Percentiles rank a stretch among this genome's conserved stretches.
Evolutionary conservation across 2,888 invertebrate genomes (phyloP).

Genomic region (Campaea margaritaria): DNA sequence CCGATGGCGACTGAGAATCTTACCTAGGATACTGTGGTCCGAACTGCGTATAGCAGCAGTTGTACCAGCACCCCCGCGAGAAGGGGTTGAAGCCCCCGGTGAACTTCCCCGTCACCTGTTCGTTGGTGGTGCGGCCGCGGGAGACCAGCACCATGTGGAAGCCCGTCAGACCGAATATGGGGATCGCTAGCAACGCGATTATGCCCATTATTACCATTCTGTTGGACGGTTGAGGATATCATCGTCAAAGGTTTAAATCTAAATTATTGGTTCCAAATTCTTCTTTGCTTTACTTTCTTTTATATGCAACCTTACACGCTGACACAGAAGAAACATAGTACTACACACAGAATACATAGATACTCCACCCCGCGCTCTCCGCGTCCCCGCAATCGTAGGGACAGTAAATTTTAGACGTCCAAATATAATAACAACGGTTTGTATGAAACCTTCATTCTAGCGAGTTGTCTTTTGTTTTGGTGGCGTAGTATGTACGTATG

Average conservation of each 20-base stretch:
- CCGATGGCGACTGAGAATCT: conserved; percentile 42
- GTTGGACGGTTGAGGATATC: conserved; percentile 54
- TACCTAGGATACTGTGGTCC: conserved; percentile 99
- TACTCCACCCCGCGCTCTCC: too few species aligned
- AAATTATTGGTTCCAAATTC: neutral
- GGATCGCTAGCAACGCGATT: conserved; percentile 96
- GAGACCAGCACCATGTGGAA: conserved; percentile 99
- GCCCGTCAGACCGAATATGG: conserved; percentile 98
- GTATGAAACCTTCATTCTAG: too few species aligned
- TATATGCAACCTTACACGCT: too few species aligned
- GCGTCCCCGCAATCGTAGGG: too few species aligned
- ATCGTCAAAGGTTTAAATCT: neutral
- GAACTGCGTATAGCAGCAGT: conserved; percentile 97
- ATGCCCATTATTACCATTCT: conserved; percentile 97
- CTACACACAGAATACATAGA: too few species aligned
- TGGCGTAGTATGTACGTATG: too few species aligned
- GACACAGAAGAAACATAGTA: too few species aligned
- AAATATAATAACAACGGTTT: too few species aligned
- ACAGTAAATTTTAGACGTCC: too few species aligned
- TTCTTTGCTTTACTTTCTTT: too few species aligned
- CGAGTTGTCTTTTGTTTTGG: too few species aligned
- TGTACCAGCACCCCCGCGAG: conserved; percentile 97
- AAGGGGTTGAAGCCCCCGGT: conserved; percentile 99
- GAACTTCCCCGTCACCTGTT: conserved; percentile 99
- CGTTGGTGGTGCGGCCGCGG: conserved; percentile 98